phyloP scores from a whole-genome alignment of 2,797 vertebrate species.

The Pseudomugil gertrudae region DNA sequence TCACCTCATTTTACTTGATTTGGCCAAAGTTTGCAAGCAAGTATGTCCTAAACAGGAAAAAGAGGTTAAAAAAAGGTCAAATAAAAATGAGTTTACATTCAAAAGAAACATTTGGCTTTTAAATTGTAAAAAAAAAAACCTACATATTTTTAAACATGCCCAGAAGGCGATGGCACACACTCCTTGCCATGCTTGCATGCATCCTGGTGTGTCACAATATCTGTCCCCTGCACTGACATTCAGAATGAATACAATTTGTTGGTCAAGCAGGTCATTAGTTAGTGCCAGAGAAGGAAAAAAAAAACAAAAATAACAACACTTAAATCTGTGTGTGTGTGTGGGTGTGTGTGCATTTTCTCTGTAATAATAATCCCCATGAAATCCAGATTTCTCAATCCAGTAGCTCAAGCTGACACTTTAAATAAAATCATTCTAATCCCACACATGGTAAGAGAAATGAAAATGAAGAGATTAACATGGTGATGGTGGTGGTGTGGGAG shows the following conservation, averaged over 20 bases:
- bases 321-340: constrained; percentile 31
- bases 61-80: constrained; percentile 1
- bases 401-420: constrained; percentile 99
- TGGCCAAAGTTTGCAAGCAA: constrained; percentile 31
- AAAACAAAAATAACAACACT: too few species aligned
- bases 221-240: constrained; percentile 38
- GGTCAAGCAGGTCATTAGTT: constrained; percentile 76
- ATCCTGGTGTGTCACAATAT: constrained; percentile 45
- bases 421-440: constrained; percentile 99
- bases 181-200: constrained; percentile 2
- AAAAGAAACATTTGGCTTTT: not conserved
- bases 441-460: constrained; percentile 97
- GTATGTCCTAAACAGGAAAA: constrained; percentile 7
- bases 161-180: not conserved
- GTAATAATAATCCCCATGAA: constrained; percentile 95
- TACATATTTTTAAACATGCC: not conserved
- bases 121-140: not conserved
- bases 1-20: constrained; percentile 71
- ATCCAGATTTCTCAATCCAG: constrained; percentile 97
- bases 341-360: constrained; percentile 50
- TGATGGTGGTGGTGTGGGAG: constrained; percentile 34
- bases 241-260: constrained; percentile 70
- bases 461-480: constrained; percentile 98
- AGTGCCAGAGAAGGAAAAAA: constrained; percentile 64
- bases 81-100: constrained; percentile 1